Percentiles rank a stretch among this genome's conserved stretches.
These are phyloP conservation scores for Phoebastria nigripes DNA, from an alignment of 2,797 vertebrate species.

Conservation along the genomic window DNA sequence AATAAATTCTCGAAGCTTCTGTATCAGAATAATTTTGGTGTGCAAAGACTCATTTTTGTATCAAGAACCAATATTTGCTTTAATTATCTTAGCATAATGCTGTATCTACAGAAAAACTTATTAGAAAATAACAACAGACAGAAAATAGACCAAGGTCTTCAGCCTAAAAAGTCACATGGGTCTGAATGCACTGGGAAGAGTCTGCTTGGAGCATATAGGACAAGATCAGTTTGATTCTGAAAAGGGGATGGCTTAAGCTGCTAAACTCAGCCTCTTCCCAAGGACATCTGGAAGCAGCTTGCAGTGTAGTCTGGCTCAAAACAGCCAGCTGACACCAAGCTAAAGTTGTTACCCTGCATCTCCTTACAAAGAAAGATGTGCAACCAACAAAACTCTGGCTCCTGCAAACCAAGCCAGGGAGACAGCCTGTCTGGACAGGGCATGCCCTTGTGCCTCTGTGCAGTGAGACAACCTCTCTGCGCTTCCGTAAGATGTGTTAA, in stretches of 20 bases:
- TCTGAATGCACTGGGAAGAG: not conserved
- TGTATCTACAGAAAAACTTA: not conserved
- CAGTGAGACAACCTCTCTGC: not conserved
- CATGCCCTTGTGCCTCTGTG: not conserved
- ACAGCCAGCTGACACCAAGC: not conserved
- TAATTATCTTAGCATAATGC: not conserved
- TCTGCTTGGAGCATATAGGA: not conserved
- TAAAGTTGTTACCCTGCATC: not conserved
- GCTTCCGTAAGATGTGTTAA: not conserved
- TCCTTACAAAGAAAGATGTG: not conserved
- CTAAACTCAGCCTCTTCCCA: not conserved
- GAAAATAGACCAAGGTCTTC: not conserved
- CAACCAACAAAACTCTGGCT: not conserved
- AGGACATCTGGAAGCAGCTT: not conserved
- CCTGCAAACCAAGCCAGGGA: not conserved
- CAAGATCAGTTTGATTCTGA: not conserved
- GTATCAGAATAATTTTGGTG: not conserved
- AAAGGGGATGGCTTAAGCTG: not conserved
- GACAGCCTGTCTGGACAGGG: not conserved
- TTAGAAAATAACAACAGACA: not conserved
- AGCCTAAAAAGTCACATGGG: not conserved
- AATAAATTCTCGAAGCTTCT: not conserved
- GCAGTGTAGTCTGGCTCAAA: not conserved
- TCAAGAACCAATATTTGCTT: conserved; percentile 18
- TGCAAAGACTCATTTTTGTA: not conserved